Conservation (phyloP, 1,140 invertebrate species). For the Camponotus floridanus region DNA sequence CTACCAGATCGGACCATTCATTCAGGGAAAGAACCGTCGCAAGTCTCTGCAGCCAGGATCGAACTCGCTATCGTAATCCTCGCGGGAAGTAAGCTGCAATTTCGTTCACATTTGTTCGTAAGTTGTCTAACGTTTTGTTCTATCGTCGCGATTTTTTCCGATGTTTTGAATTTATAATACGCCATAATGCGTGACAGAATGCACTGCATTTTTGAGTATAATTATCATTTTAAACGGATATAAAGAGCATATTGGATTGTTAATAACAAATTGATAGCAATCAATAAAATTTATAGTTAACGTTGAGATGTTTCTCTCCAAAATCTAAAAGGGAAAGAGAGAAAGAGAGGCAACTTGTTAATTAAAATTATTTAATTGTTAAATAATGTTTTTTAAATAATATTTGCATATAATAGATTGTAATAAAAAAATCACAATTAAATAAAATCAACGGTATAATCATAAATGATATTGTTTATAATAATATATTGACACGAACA, state of each 20-base stretch:
- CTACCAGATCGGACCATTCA: slow-evolving; percentile 76
- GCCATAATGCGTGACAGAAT: background rate
- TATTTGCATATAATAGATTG: background rate
- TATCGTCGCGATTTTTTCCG: background rate
- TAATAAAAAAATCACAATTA: background rate
- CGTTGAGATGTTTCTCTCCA: background rate
- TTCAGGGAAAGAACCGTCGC: background rate
- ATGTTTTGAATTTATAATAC: background rate
- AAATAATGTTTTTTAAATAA: background rate
- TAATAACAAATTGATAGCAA: background rate
- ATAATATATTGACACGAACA: background rate
- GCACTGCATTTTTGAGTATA: background rate
- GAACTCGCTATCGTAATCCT: slow-evolving; percentile 1
- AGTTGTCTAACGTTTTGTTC: background rate
- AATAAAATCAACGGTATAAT: background rate
- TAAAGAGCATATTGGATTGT: background rate
- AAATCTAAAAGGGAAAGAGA: background rate
- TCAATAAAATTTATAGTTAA: background rate
- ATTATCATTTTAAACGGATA: background rate
- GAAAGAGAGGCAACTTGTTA: background rate
- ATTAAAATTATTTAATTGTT: slow-evolving; percentile 10
- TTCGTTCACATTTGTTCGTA: slow-evolving; percentile 16
- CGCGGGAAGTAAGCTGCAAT: background rate
- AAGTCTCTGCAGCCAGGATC: background rate
- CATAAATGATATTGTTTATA: background rate